Evolutionary conservation across 1,140 invertebrate species (phyloP).

Genomic region (Drosophila leontia): DNA sequence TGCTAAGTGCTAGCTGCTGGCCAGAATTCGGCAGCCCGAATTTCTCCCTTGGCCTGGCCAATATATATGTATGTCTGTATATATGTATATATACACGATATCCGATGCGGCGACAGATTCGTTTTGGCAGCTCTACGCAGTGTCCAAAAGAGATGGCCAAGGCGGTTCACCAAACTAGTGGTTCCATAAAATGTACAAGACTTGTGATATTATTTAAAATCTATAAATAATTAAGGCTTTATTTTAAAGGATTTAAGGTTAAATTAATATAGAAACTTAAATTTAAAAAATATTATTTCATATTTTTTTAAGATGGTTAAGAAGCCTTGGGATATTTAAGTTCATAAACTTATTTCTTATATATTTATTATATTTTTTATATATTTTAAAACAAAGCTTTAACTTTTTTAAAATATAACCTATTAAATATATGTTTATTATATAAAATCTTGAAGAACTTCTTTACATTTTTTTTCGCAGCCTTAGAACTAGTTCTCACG

Average conservation of each 20-base stretch:
- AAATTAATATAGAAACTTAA: too few species aligned
- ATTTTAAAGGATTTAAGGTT: neutral
- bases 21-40: slow-evolving; percentile 66
- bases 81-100: slow-evolving; percentile 41
- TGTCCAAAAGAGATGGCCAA: slow-evolving; percentile 4
- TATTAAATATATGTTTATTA: neutral
- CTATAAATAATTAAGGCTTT: neutral
- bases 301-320: too few species aligned
- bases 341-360: neutral
- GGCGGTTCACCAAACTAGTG: neutral
- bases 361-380: neutral
- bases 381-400: too few species aligned
- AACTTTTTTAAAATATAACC: too few species aligned
- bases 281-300: too few species aligned
- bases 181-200: neutral
- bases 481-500: neutral
- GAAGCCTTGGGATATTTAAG: too few species aligned
- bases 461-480: neutral
- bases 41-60: slow-evolving; percentile 23
- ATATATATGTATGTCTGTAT: neutral
- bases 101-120: slow-evolving; percentile 77
- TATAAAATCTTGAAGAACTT: neutral
- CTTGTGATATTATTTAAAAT: neutral
- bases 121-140: slow-evolving; percentile 70
- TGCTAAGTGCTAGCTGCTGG: slow-evolving; percentile 15